Percentiles rank a stretch among this genome's conserved stretches.
Conservation (phyloP, 2,797 vertebrate species). For the Schizopygopsis pylzovi region DNA sequence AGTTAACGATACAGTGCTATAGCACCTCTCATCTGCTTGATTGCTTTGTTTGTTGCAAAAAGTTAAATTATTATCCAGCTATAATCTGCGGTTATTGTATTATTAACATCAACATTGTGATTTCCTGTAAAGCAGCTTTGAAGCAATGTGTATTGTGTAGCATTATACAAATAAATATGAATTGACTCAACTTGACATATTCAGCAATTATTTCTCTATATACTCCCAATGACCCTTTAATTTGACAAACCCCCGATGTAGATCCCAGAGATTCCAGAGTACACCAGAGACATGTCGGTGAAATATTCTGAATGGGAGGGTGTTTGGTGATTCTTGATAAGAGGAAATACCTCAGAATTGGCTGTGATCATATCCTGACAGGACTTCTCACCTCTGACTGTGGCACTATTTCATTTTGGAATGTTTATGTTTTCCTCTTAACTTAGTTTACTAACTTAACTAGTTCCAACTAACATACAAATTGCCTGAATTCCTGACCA, state of each 20-base stretch:
- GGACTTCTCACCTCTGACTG: conserved; percentile 62
- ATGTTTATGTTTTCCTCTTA: neutral
- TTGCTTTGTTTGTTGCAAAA: neutral
- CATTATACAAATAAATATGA: neutral
- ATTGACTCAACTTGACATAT: neutral
- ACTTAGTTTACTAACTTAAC: neutral
- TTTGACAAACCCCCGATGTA: neutral
- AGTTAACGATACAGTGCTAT: neutral
- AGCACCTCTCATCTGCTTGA: neutral
- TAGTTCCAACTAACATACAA: neutral
- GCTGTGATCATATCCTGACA: conserved; percentile 74
- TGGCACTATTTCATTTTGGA: conserved; percentile 47
- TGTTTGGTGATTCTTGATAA: conserved; percentile 58
- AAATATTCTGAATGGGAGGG: conserved; percentile 43
- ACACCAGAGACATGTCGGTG: conserved; percentile 9
- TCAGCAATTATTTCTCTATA: neutral
- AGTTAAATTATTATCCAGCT: neutral
- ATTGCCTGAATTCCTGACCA: neutral
- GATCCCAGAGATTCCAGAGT: conserved; percentile 8
- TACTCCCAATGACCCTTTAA: neutral
- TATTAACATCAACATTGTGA: neutral
- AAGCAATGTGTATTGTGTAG: neutral
- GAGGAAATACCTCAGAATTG: conserved; percentile 80
- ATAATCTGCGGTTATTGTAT: neutral
- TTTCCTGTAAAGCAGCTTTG: conserved; percentile 1